Evolutionary conservation across 2,113 vertebrate species (phyloP).

Genomic region (Cinclus mexicanus): DNA sequence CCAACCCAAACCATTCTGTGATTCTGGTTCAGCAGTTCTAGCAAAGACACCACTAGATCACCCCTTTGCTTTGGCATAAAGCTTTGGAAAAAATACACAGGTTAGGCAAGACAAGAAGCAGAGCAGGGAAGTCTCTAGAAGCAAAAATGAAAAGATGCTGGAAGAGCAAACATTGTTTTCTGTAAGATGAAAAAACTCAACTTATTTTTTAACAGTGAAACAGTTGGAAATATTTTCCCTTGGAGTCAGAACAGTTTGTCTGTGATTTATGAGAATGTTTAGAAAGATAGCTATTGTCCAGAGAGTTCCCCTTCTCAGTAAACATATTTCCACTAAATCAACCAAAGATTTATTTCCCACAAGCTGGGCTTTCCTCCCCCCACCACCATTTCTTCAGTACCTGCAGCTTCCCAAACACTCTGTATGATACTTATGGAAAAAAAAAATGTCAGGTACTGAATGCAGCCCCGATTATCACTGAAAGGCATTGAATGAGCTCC

Average conservation of each 20-base stretch:
- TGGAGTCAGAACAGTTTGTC: neutral
- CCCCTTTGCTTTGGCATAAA: neutral
- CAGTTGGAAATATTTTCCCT: neutral
- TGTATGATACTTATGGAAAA: neutral
- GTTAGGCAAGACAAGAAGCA: neutral
- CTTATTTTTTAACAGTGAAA: neutral
- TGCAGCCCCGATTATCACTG: neutral
- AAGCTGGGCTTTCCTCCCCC: accelerated
- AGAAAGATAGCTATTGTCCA: neutral
- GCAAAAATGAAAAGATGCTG: neutral
- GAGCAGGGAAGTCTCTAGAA: neutral
- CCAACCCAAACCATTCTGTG: neutral
- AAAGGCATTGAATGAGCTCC: neutral
- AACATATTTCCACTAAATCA: neutral
- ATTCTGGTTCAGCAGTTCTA: neutral
- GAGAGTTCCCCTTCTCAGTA: neutral
- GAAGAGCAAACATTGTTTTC: neutral
- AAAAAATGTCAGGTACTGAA: neutral
- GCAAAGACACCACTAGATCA: neutral
- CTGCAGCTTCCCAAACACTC: neutral
- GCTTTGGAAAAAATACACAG: neutral
- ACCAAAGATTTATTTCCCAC: neutral
- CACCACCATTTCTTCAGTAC: neutral
- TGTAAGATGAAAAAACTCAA: neutral
- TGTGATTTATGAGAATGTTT: neutral